Evolutionary conservation across 1,140 invertebrate species (phyloP).

Genomic region (Drosophila persimilis): DNA sequence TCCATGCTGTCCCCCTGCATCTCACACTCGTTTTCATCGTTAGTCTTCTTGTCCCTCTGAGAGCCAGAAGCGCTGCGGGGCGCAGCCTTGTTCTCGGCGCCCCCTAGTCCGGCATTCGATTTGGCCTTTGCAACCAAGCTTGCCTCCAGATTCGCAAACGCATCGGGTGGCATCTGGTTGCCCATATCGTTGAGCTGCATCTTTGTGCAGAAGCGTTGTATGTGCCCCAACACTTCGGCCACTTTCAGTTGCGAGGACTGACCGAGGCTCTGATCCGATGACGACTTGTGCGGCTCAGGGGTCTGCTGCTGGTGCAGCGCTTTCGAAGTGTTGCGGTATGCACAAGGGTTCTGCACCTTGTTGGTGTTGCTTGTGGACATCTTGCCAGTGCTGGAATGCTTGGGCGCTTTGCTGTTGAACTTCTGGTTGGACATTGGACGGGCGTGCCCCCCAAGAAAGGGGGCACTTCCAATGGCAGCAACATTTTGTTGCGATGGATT

Average conservation of each 20-base stretch:
- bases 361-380: conserved; percentile 7
- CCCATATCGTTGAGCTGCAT: conserved; percentile 48
- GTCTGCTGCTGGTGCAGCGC: conserved; percentile 6
- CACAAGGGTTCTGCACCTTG: conserved; percentile 41
- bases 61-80: not conserved
- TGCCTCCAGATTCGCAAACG: conserved; percentile 15
- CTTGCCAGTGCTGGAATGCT: conserved; percentile 12
- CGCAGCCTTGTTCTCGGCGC: not conserved
- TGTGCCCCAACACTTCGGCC: conserved; percentile 64
- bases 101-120: not conserved
- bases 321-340: conserved; percentile 52
- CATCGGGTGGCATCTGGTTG: conserved; percentile 7
- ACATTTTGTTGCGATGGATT: conserved; percentile 15
- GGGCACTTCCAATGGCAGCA: not conserved
- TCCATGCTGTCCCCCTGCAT: conserved; percentile 59
- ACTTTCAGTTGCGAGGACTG: conserved; percentile 65
- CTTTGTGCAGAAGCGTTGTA: conserved; percentile 66
- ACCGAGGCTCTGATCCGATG: conserved; percentile 51
- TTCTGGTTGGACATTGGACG: not conserved
- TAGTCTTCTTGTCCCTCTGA: conserved; percentile 9
- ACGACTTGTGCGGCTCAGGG: conserved; percentile 29
- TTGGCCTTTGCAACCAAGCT: not conserved
- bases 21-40: conserved; percentile 35
- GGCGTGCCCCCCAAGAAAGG: not conserved
- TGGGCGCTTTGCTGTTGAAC: conserved; percentile 11